Base-by-base conservation (phyloP, 2,797 vertebrate genomes). In the Sparidentex hasta region DNA sequence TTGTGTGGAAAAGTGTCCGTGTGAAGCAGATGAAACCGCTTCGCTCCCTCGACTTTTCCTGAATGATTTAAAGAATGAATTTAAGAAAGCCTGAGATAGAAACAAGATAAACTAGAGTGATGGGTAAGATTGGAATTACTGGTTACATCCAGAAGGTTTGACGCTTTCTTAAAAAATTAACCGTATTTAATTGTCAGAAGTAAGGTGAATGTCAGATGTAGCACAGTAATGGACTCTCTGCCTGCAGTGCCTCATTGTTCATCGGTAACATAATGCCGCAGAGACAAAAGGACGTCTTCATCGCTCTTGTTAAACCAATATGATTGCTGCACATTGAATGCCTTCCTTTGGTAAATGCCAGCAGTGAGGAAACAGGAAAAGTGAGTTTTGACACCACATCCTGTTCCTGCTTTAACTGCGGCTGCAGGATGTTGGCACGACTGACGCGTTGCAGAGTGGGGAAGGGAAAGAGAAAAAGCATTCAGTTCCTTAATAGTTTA, bases 361-460 rank as follows among this genome's bases (percentile, higher is more conserved):
- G 41, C 51, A 29, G 50, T 18, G 33, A 71, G 46, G 17, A 81
- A 88, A 83, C 85, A 13, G 83, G 89, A 90, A 87, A 76, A 71
- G 56, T 73, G 29, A n/a, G 82, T 85, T 82, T 82, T 69, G 67
- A 83, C 38, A 79, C 23, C 48, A 46, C 67, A 74, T 85, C 73
- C 71, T 68, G 67, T 61, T 27, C 7, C 58, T 29, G 7, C 29
- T 29, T 76, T 55, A 13, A n/a, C 47, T 68, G 14, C 5, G 1
- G 29, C 29, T 46, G 16, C 54, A 61, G 21, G 25, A 3, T 25
- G 20, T 69, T 44, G 5, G 13, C 46, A 27, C 23, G 0, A 56
- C 44, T 23, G 7, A 21, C 7, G 3, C 38, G 27, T 21, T 20
- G 43, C 12, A 50, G 47, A 44, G 8, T 3, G 29, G 29, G 23